Conservation (phyloP, 2,888 invertebrate species). For the Eupithecia exiguata region DNA sequence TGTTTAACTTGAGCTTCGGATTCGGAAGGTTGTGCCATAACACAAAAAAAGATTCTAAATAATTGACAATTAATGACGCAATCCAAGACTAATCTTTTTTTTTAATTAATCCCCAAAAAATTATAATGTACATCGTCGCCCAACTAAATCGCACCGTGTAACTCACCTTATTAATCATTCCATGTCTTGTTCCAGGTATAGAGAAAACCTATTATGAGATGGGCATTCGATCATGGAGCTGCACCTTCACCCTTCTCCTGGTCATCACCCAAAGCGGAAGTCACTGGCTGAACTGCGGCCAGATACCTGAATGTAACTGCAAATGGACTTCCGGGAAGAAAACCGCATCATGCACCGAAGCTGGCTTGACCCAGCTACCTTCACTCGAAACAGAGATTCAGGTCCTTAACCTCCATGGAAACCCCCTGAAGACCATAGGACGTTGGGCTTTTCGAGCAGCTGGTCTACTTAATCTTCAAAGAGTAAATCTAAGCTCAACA, state of each 20-base stretch:
- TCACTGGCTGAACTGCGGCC: conserved; percentile 94
- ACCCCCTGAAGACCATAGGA: conserved; percentile 88
- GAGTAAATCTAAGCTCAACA: conserved; percentile 90
- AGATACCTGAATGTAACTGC: conserved; percentile 89
- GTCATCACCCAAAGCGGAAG: conserved; percentile 65
- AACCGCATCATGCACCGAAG: conserved; percentile 92
- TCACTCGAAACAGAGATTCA: conserved; percentile 80
- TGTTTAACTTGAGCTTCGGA: not conserved
- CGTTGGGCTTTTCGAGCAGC: conserved; percentile 91
- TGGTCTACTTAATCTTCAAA: conserved; percentile 92
- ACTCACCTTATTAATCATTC: not conserved
- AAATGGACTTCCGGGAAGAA: conserved; percentile 97
- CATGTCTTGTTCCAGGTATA: conserved; percentile 64
- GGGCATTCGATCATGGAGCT: conserved; percentile 70
- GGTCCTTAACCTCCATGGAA: conserved; percentile 91
- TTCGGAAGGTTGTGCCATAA: not conserved
- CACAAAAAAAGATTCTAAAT: not conserved
- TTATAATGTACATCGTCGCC: too few species aligned
- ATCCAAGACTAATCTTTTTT: not conserved
- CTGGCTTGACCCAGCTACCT: conserved; percentile 89
- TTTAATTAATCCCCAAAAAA: not conserved
- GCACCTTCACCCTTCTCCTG: conserved; percentile 62
- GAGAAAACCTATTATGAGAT: conserved; percentile 65
- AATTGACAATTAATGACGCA: not conserved
- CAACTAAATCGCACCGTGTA: not conserved